These are phyloP conservation scores for Patella pellucida DNA, from an alignment of 2,888 invertebrate genomes.

Conservation along the genomic window DNA sequence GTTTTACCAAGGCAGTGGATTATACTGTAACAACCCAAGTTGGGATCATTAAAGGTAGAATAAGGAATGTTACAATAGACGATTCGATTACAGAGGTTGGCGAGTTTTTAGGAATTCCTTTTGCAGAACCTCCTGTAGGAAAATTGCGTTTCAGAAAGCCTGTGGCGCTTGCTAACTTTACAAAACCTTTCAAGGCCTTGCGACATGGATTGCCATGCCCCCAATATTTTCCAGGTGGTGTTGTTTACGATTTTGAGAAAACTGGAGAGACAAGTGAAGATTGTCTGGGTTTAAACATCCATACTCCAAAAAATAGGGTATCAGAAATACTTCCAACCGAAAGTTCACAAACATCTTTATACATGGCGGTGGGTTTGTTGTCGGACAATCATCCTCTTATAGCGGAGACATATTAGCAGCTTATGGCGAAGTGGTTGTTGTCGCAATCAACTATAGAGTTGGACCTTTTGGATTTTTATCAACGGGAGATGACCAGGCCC, in stretches of 20 bases:
- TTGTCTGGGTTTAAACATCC: slow-evolving; percentile 48
- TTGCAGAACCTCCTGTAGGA: slow-evolving; percentile 77
- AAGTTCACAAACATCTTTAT: slow-evolving; percentile 23
- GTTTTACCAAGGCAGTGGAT: background rate
- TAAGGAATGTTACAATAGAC: background rate
- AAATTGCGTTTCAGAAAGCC: slow-evolving; percentile 56
- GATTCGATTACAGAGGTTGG: background rate
- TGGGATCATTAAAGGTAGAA: background rate
- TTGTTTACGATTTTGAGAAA: background rate
- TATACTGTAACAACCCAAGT: background rate
- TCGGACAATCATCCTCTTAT: slow-evolving; percentile 25
- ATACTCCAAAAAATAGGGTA: slow-evolving; percentile 36
- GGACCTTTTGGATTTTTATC: slow-evolving; percentile 31
- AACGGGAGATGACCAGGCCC: slow-evolving; percentile 15
- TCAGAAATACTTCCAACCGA: background rate
- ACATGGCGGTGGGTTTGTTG: slow-evolving; percentile 32
- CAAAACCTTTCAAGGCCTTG: slow-evolving; percentile 84
- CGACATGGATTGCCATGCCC: slow-evolving; percentile 88
- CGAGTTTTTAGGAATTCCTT: slow-evolving; percentile 53
- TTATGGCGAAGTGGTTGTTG: slow-evolving; percentile 27
- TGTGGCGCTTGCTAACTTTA: slow-evolving; percentile 44
- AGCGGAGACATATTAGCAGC: slow-evolving; percentile 23
- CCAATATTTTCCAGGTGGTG: slow-evolving; percentile 65
- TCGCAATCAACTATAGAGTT: slow-evolving; percentile 33
- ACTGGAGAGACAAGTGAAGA: slow-evolving; percentile 44